Base-by-base conservation (phyloP, 2,797 vertebrate species). In the Liparis tanakae region DNA sequence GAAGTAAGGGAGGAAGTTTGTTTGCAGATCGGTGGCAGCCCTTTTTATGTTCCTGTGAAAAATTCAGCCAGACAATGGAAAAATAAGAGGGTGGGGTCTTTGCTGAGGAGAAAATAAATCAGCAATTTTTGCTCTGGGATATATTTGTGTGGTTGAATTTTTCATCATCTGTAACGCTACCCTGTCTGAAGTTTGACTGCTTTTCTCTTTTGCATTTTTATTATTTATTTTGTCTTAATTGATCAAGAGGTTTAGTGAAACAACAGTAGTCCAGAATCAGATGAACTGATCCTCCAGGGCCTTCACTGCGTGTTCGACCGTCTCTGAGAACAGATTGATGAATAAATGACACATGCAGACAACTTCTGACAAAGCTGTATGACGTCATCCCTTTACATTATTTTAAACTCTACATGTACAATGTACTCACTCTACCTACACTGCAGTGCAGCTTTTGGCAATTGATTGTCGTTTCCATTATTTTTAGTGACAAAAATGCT, bases 1-100 rank as follows among this genome's bases (percentile, higher is more conserved):
- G 85, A 89, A 85, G 77, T 64, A 15, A 25, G 9, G 73, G 81
- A 85, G 88, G 89, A 89, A 81, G 77, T 89, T 87, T 87, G 71
- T 81, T 82, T 72, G 77, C 76, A 80, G 74, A 79, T 80, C 70
- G 76, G 79, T 58, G 62, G 74, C 80, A 89, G 78, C 69, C 6
- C 15, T 30, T 83, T 18, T 72, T 22, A 22, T 85, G 82, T 82
- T 88, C 77, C 75, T 79, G 82, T 88, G 84, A 87, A 89, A 84
- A 85, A 87, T 93, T 93, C 91, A 94, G 82, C 93, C 93, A 92
- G 94, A 94, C 90, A 89, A 92, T 85, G 56, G 84, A 37, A 85
- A 72, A 79, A 80, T 83, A 66, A 74, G 46, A 30, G 74, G 80
- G 30, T n/a, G 65, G 78, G 72, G 18, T 58, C 46, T 53, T 12